Percentiles rank a stretch among this genome's conserved stretches.
These are phyloP conservation scores for Drosophila baimaii DNA, from an alignment of 1,140 invertebrate genomes.

Conservation along the genomic window DNA sequence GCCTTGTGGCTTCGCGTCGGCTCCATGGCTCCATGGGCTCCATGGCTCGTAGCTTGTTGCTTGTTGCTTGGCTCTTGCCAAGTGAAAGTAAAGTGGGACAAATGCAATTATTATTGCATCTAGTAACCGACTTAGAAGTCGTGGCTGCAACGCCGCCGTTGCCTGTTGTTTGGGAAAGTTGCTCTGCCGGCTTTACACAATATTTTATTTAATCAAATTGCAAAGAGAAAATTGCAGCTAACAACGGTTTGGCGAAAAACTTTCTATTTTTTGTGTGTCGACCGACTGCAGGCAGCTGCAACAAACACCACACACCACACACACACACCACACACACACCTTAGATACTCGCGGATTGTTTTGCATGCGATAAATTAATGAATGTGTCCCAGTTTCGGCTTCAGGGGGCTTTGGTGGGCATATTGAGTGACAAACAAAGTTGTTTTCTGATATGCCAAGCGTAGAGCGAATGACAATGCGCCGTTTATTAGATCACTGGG, in stretches of 20 bases:
- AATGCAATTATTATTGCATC: conserved; percentile 84
- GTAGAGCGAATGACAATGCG: conserved; percentile 56
- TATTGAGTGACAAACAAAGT: conserved; percentile 61
- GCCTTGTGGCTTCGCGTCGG: conserved; percentile 22
- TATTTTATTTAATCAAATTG: conserved; percentile 83
- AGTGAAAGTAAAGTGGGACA: conserved; percentile 84
- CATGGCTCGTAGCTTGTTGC: not conserved
- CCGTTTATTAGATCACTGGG: conserved; percentile 60
- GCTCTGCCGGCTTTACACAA: conserved; percentile 77
- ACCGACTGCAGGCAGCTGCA: conserved; percentile 54
- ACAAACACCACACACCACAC: too few species aligned
- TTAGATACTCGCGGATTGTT: conserved; percentile 56
- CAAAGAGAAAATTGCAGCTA: conserved; percentile 80
- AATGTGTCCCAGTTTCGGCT: conserved; percentile 67
- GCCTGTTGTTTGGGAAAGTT: conserved; percentile 73
- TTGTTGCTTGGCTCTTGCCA: conserved; percentile 52
- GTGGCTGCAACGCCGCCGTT: conserved; percentile 45
- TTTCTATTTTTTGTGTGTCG: conserved; percentile 81
- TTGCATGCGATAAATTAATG: conserved; percentile 77
- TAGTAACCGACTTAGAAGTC: conserved; percentile 83
- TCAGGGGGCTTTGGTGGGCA: conserved; percentile 26
- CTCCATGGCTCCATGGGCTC: too few species aligned
- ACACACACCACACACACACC: conserved; percentile 20
- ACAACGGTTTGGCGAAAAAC: conserved; percentile 64
- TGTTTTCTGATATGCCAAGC: conserved; percentile 23